These are phyloP conservation scores for Macrotis lagotis DNA, from an alignment of 2,113 vertebrate species.

Conservation along the genomic window DNA sequence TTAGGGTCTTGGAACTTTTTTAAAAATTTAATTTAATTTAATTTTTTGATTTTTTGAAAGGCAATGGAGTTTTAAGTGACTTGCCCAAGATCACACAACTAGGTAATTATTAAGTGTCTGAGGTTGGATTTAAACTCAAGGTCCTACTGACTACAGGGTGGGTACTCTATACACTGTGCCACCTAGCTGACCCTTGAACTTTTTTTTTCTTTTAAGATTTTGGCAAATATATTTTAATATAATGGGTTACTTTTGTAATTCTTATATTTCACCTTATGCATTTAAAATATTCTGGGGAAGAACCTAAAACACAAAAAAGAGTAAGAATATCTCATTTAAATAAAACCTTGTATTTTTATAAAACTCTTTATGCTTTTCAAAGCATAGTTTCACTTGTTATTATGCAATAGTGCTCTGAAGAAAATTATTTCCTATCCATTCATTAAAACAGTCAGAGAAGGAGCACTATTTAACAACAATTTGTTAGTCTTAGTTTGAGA, in stretches of 20 bases:
- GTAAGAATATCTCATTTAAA: background rate
- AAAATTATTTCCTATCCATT: constrained; percentile 38
- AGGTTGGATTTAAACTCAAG: too few relatives aligned
- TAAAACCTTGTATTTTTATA: constrained; percentile 51
- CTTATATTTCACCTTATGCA: background rate
- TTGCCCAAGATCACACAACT: too few relatives aligned
- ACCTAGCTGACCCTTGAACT: too few relatives aligned
- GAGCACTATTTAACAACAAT: constrained; percentile 6
- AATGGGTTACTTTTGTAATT: background rate
- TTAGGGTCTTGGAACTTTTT: background rate
- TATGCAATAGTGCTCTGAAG: constrained; percentile 6
- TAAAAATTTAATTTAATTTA: too few relatives aligned
- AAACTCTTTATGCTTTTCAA: constrained; percentile 32
- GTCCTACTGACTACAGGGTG: too few relatives aligned
- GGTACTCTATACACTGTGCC: too few relatives aligned
- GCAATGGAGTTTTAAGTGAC: too few relatives aligned
- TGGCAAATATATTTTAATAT: background rate
- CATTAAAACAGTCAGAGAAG: constrained; percentile 19
- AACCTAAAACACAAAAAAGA: background rate
- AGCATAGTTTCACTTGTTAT: constrained; percentile 36
- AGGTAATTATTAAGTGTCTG: too few relatives aligned
- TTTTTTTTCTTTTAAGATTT: background rate
- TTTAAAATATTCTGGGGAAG: background rate
- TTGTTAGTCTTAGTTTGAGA: constrained; percentile 41
- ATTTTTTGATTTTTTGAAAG: too few relatives aligned